Conservation (phyloP, 2,797 vertebrate species). For the Gadopsis marmoratus region DNA sequence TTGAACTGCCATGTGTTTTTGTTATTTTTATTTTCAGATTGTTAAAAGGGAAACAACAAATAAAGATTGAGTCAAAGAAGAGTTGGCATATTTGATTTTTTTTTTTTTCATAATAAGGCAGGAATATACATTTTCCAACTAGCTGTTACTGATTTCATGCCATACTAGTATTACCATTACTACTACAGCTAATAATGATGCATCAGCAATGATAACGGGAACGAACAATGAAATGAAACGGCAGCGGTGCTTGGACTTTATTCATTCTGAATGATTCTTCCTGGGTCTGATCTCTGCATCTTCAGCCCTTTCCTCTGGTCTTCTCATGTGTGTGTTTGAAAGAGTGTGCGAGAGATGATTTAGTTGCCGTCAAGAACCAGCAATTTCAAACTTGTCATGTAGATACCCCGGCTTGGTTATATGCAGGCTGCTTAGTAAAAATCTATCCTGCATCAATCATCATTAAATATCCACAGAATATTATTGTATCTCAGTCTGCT, state of each 20-base stretch:
- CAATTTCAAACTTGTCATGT: not conserved
- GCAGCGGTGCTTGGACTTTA: not conserved
- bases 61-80: constrained; percentile 69
- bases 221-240: not conserved
- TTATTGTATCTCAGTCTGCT: not conserved
- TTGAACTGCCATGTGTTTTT: constrained; percentile 52
- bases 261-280: not conserved
- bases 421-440: not conserved
- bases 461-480: not conserved
- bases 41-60: constrained; percentile 66
- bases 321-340: not conserved
- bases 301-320: not conserved
- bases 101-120: constrained; percentile 16
- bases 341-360: not conserved
- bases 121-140: not conserved
- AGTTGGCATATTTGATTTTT: constrained; percentile 62
- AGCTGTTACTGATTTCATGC: constrained; percentile 7
- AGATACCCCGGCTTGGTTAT: not conserved
- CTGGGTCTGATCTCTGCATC: not conserved
- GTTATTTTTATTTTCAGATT: constrained; percentile 56
- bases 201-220: not conserved
- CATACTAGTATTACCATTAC: not conserved
- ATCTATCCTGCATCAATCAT: not conserved
- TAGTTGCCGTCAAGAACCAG: not conserved
- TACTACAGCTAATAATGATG: not conserved